Conservation (phyloP, 2,888 invertebrate genomes). For the Choristoneura rosaceana region DNA sequence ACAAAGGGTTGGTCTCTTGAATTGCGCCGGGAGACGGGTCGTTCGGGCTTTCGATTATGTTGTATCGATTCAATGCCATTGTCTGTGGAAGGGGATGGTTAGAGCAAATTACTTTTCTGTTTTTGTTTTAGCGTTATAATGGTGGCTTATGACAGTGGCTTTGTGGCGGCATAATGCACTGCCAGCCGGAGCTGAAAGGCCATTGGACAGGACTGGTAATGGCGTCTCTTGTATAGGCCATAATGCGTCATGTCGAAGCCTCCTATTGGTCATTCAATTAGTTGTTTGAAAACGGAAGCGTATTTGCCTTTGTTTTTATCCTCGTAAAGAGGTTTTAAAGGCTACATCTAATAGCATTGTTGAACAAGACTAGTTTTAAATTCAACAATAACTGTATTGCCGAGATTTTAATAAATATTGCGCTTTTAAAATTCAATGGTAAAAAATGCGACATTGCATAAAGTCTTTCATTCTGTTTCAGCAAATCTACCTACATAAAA, state of each 20-base stretch:
- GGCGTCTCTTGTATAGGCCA: slow-evolving; percentile 8
- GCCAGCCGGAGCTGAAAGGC: slow-evolving; percentile 27
- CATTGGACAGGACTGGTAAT: slow-evolving; percentile 28
- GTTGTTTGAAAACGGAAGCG: slow-evolving; percentile 19
- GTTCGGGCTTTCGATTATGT: slow-evolving; percentile 82
- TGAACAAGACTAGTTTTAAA: not conserved
- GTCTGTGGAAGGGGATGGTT: slow-evolving; percentile 80
- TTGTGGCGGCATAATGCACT: slow-evolving; percentile 37
- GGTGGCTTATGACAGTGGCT: slow-evolving; percentile 53
- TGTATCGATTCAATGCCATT: slow-evolving; percentile 82
- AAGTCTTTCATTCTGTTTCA: no score
- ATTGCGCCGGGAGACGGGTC: slow-evolving; percentile 82
- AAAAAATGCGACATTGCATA: no score
- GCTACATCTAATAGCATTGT: not conserved
- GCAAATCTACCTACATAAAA: no score
- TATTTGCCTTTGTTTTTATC: slow-evolving; percentile 11
- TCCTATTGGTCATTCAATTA: slow-evolving; percentile 25
- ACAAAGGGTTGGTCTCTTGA: slow-evolving; percentile 85
- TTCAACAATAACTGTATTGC: no score
- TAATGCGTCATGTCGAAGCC: slow-evolving; percentile 20
- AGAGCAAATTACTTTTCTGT: slow-evolving; percentile 84
- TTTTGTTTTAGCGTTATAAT: slow-evolving; percentile 59
- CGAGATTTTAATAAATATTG: no score
- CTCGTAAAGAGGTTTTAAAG: not conserved
- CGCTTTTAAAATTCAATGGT: no score